phyloP scores from a whole-genome alignment of 2,888 invertebrate species.

The Volucella zonaria region DNA sequence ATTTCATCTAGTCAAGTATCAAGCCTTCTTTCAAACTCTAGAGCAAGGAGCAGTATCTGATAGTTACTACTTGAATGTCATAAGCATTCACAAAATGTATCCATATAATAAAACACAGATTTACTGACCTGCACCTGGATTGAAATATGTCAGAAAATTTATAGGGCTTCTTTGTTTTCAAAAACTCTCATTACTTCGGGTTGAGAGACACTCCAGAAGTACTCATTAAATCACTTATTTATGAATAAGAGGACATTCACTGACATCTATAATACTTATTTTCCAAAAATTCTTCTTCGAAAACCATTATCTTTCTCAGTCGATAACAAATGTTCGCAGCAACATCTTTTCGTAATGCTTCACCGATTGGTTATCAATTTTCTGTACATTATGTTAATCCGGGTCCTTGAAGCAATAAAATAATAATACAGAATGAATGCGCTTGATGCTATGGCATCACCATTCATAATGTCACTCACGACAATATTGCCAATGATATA shows the following conservation, averaged over 20 bases:
- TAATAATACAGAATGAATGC: slow-evolving; percentile 68
- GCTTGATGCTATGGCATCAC: slow-evolving; percentile 56
- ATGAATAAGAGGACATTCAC: neutral
- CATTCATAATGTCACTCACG: slow-evolving; percentile 65
- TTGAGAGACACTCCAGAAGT: no score
- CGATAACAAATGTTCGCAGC: slow-evolving; percentile 54
- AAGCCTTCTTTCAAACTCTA: no score
- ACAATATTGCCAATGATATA: slow-evolving; percentile 70
- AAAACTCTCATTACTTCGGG: no score
- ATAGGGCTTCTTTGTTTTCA: no score
- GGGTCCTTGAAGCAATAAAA: slow-evolving; percentile 60
- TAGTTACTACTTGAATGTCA: no score
- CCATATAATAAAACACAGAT: no score
- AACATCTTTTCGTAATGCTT: slow-evolving; percentile 60
- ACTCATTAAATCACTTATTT: no score
- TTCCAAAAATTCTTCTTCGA: neutral
- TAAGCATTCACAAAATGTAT: no score
- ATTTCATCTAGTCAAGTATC: no score
- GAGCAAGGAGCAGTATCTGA: no score
- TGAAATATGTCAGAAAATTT: no score
- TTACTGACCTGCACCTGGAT: no score
- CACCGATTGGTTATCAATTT: slow-evolving; percentile 67
- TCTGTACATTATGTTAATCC: slow-evolving; percentile 60
- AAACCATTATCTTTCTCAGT: slow-evolving; percentile 11
- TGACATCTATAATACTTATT: neutral